A percentile compares a stretch with the other conserved stretches of the same genome.
Evolutionary conservation across 2,797 vertebrate genomes (phyloP).

Genomic region (Enteromius radiatus): DNA sequence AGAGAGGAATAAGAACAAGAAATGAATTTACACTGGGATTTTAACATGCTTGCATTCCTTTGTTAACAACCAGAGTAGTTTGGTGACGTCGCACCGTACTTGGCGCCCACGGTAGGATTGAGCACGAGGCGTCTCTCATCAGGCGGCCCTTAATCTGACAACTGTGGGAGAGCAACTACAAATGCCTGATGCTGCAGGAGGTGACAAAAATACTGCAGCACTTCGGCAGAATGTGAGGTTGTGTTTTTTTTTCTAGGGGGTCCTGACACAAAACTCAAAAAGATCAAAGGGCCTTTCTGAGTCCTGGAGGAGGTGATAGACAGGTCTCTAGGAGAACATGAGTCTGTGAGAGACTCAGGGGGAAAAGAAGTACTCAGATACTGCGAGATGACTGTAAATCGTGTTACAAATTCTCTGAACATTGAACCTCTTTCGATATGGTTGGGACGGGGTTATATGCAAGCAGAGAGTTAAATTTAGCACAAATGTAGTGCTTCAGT

Average conservation of each 20-base stretch:
- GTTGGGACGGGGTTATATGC: slow-evolving; percentile 1
- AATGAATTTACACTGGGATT: slow-evolving; percentile 3
- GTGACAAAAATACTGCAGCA: slow-evolving; percentile 55
- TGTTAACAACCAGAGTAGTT: slow-evolving; percentile 68
- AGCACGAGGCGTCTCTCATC: slow-evolving; percentile 38
- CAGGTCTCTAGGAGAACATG: slow-evolving; percentile 18
- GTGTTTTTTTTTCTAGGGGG: slow-evolving; percentile 1
- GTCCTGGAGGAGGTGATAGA: slow-evolving; percentile 46
- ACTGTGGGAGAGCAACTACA: slow-evolving; percentile 53
- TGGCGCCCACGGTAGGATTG: neutral
- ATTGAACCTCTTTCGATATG: slow-evolving; percentile 23
- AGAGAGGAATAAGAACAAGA: neutral
- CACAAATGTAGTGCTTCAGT: neutral
- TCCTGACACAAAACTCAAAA: slow-evolving; percentile 38
- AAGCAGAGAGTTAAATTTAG: slow-evolving; percentile 7
- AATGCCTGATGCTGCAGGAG: slow-evolving; percentile 51
- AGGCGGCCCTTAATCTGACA: slow-evolving; percentile 56
- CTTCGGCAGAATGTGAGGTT: slow-evolving; percentile 15
- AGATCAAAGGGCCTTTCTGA: slow-evolving; percentile 57
- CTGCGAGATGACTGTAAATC: slow-evolving; percentile 23
- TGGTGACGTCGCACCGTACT: neutral
- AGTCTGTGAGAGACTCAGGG: slow-evolving; percentile 15
- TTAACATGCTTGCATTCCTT: slow-evolving; percentile 32
- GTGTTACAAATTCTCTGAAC: slow-evolving; percentile 1
- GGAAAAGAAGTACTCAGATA: slow-evolving; percentile 19